phyloP scores from a whole-genome alignment of 2,113 vertebrate species.

The Prunella himalayana region DNA sequence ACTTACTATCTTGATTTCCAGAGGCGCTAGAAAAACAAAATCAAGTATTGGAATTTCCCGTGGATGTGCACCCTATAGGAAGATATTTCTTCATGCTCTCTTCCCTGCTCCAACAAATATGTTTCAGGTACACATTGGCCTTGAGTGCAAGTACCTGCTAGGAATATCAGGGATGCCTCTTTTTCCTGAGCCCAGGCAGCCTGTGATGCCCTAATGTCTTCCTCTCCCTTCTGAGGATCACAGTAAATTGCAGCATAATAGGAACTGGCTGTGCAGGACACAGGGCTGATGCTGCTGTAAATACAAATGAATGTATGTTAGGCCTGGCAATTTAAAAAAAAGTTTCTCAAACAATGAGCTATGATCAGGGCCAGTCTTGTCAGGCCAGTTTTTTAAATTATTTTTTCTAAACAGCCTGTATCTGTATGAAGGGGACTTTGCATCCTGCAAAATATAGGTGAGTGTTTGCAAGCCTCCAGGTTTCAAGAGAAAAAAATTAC shows the following conservation, averaged over 20 bases:
- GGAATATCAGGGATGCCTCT: not conserved
- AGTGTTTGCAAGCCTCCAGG: not conserved
- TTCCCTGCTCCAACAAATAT: not conserved
- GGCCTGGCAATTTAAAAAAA: not conserved
- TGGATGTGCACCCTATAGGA: not conserved
- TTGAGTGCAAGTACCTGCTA: not conserved
- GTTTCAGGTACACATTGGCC: fast-evolving
- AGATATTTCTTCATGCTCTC: not conserved
- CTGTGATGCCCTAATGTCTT: not conserved
- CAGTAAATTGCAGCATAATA: not conserved
- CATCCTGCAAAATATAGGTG: not conserved
- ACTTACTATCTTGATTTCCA: not conserved
- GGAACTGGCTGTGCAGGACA: not conserved
- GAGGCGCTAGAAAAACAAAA: not conserved
- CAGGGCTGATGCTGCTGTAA: not conserved
- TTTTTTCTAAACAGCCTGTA: not conserved
- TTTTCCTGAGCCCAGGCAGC: not conserved
- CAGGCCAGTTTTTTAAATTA: not conserved
- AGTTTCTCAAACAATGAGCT: not conserved
- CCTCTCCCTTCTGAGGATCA: not conserved
- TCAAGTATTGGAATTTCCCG: not conserved
- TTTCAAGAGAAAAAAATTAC: not conserved
- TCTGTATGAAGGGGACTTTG: not conserved
- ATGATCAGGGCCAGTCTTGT: not conserved
- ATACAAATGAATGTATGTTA: not conserved